These are phyloP conservation scores for Poecilia wingei DNA, from an alignment of 2,797 vertebrate genomes.

Conservation along the genomic window DNA sequence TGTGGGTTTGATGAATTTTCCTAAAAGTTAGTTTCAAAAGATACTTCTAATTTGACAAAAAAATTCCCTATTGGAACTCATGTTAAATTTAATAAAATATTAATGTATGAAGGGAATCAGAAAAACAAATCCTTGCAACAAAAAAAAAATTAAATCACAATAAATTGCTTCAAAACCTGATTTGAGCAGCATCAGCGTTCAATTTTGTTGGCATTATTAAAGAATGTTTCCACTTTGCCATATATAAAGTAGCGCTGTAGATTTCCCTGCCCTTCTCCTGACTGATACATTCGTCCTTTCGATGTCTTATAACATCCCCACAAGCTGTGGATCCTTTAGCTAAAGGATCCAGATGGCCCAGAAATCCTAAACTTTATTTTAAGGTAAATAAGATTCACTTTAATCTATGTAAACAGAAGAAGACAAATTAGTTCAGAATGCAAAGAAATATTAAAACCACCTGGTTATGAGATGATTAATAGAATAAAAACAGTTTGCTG, in stretches of 20 bases:
- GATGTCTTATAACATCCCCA: not conserved
- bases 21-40: not conserved
- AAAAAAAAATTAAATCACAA: not conserved
- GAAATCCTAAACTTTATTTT: not conserved
- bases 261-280: not conserved
- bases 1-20: not conserved
- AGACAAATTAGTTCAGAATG: not conserved
- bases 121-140: not conserved
- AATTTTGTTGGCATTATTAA: not conserved
- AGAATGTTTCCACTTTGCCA: not conserved
- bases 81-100: not conserved
- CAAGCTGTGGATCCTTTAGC: not conserved
- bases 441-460: not conserved
- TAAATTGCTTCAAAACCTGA: not conserved
- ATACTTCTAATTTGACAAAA: not conserved
- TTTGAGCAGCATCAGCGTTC: not conserved
- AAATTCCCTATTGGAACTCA: not conserved
- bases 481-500: not conserved
- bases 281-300: not conserved
- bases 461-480: not conserved
- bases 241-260: not conserved
- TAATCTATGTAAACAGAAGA: not conserved
- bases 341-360: not conserved
- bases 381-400: not conserved
- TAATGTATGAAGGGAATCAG: not conserved